Conservation (phyloP, 2,113 vertebrate genomes). For the Taurulus bubalis region DNA sequence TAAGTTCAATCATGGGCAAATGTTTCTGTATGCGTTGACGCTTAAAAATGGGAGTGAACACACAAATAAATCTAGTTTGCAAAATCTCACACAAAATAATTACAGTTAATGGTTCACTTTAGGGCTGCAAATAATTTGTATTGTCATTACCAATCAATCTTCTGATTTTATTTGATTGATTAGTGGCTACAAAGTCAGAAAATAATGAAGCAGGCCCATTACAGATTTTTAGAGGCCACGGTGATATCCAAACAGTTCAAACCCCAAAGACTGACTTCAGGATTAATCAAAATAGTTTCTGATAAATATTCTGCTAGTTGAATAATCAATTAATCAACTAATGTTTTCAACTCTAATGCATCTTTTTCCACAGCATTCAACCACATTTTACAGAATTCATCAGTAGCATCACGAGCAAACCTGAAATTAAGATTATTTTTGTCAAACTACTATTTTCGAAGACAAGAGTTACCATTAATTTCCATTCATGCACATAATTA, state of each 20-base stretch:
- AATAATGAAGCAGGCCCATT: not conserved
- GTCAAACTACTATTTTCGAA: not conserved
- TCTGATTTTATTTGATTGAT: not conserved
- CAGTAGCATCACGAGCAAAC: not conserved
- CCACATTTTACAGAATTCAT: not conserved
- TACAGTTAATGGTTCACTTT: not conserved
- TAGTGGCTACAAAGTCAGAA: not conserved
- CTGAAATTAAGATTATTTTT: constrained; percentile 2
- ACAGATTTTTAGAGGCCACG: not conserved
- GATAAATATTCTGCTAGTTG: not conserved
- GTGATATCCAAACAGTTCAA: not conserved
- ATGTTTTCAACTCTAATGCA: not conserved
- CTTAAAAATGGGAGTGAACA: no score
- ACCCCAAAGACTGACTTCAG: not conserved
- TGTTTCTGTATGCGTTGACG: no score
- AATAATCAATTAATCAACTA: not conserved
- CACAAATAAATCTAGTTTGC: no score
- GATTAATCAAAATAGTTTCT: not conserved
- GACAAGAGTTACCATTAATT: not conserved
- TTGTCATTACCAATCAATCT: not conserved
- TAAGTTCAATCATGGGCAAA: not conserved
- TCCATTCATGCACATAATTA: not conserved
- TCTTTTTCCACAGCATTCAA: no score
- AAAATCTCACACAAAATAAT: not conserved
- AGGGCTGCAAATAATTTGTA: not conserved